These are phyloP conservation scores for Apis florea DNA, from an alignment of 1,140 invertebrate genomes.

Conservation along the genomic window DNA sequence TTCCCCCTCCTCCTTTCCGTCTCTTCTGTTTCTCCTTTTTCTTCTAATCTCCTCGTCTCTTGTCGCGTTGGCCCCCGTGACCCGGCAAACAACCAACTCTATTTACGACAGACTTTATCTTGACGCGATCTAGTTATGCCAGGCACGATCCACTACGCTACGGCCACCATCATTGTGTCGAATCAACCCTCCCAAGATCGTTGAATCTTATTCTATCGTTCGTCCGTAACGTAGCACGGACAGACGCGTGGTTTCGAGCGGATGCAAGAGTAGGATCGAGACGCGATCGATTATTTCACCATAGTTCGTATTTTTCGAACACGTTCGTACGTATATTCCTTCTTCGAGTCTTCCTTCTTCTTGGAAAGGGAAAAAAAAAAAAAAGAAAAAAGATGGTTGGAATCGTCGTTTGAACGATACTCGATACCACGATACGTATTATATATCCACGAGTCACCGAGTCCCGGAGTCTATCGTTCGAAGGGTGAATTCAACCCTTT, in stretches of 20 bases:
- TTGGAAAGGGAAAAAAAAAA: too few species aligned
- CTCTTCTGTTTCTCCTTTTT: neutral
- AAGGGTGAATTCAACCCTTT: conserved; percentile 52
- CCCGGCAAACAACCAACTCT: conserved; percentile 55
- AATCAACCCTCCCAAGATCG: conserved; percentile 31
- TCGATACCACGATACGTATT: neutral
- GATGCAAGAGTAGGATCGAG: too few species aligned
- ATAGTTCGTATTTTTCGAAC: too few species aligned
- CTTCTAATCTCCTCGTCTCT: neutral
- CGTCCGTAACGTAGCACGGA: neutral
- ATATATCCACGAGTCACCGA: neutral
- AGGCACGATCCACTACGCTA: conserved; percentile 70
- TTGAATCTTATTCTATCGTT: conserved; percentile 35
- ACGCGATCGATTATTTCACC: too few species aligned
- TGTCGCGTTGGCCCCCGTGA: conserved; percentile 13
- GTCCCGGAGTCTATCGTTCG: conserved; percentile 19
- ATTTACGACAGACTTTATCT: conserved; percentile 76
- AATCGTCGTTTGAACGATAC: neutral
- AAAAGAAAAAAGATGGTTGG: neutral
- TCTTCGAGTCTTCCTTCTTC: too few species aligned
- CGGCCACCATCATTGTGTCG: conserved; percentile 13
- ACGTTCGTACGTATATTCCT: too few species aligned
- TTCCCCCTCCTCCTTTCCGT: neutral
- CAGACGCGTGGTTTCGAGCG: conserved; percentile 2
- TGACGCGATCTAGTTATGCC: conserved; percentile 78